A percentile compares a stretch with the other conserved stretches of the same genome.
Conservation (phyloP, 2,113 vertebrate species). For the Tachuris rubrigastra region DNA sequence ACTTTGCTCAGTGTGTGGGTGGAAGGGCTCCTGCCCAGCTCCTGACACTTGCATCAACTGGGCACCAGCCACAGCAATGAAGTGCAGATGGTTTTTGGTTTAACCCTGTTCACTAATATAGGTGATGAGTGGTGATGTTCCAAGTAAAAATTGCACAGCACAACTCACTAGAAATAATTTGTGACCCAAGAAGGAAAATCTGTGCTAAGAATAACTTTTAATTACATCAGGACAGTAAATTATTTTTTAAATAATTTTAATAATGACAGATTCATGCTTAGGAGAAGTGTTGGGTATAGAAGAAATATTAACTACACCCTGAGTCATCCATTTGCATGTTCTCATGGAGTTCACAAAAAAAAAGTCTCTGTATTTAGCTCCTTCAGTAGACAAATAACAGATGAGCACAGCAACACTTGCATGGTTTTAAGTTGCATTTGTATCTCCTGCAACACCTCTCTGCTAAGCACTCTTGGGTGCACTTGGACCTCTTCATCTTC, state of each 20-base stretch:
- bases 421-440: not conserved
- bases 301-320: not conserved
- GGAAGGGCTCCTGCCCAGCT: not conserved
- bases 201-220: slow-evolving; percentile 40
- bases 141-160: not conserved
- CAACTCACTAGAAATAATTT: not conserved
- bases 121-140: not conserved
- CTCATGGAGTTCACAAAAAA: not conserved
- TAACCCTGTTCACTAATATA: not conserved
- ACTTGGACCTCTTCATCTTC: not conserved
- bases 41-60: not conserved
- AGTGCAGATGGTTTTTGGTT: not conserved
- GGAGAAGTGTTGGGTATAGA: not conserved
- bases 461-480: not conserved
- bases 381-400: not conserved
- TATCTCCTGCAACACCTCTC: not conserved
- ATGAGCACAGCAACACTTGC: not conserved
- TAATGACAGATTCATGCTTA: not conserved
- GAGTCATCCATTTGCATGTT: not conserved
- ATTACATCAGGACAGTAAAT: slow-evolving; percentile 27
- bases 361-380: not conserved
- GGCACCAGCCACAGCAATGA: not conserved
- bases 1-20: not conserved
- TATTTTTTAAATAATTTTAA: too few relatives aligned
- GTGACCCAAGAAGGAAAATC: not conserved